Evolutionary conservation across 1,140 invertebrate genomes (phyloP).

Genomic region (Onthophagus taurus): DNA sequence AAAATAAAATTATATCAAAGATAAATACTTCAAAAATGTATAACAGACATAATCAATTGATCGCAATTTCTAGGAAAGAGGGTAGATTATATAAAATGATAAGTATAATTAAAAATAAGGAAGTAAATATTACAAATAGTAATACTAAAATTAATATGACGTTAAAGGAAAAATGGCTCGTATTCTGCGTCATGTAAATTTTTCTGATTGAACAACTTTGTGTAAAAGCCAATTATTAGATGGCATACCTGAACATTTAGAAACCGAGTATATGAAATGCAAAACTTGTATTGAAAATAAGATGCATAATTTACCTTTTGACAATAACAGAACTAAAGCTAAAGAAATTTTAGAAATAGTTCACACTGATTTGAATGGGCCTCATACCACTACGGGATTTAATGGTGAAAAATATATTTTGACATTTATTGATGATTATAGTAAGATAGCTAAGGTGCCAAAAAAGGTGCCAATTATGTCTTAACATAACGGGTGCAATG

Average conservation of each 20-base stretch:
- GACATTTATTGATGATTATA: slow-evolving; percentile 10
- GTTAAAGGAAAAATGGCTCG: slow-evolving; percentile 30
- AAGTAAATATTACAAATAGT: slow-evolving; percentile 11
- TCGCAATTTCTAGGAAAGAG: slow-evolving; percentile 17
- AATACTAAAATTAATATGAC: slow-evolving; percentile 8
- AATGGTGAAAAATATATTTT: slow-evolving; percentile 6
- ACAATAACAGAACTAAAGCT: slow-evolving; percentile 25
- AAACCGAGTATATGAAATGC: slow-evolving; percentile 23
- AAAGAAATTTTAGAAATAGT: slow-evolving; percentile 28
- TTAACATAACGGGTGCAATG: no score
- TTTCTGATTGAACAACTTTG: slow-evolving; percentile 30
- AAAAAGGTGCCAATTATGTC: no score
- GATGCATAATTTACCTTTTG: slow-evolving; percentile 35
- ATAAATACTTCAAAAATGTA: slow-evolving; percentile 19
- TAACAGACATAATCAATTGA: slow-evolving; percentile 25
- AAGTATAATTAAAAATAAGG: slow-evolving; percentile 13
- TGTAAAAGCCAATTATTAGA: slow-evolving; percentile 25
- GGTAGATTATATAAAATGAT: slow-evolving; percentile 17
- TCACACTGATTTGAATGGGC: slow-evolving; percentile 35
- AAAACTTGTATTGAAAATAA: slow-evolving; percentile 19
- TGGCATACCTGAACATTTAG: slow-evolving; percentile 19
- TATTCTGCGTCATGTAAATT: slow-evolving; percentile 33
- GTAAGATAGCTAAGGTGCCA: slow-evolving; percentile 9
- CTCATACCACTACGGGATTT: slow-evolving; percentile 23
- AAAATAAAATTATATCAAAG: slow-evolving; percentile 25